These are phyloP conservation scores for Scatophagus argus DNA, from an alignment of 2,113 vertebrate species.

Conservation along the genomic window DNA sequence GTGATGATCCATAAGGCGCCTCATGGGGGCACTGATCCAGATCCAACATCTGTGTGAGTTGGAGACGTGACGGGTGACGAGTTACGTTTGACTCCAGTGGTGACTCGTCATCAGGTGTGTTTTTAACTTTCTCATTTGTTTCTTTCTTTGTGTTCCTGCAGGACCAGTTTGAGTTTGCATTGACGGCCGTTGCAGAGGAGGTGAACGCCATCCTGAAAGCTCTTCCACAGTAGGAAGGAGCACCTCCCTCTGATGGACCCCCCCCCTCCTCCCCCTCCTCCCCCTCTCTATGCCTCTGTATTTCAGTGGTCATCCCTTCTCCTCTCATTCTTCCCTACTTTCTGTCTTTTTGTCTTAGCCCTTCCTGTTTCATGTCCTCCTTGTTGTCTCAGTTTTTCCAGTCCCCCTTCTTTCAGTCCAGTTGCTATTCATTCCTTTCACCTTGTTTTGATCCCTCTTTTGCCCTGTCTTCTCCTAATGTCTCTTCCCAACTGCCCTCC, in stretches of 20 bases:
- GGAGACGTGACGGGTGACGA: too few species aligned
- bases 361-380: too few species aligned
- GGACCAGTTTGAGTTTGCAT: slow-evolving; percentile 83
- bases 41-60: too few species aligned
- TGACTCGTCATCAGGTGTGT: background rate
- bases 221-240: slow-evolving; percentile 75
- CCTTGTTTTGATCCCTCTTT: background rate
- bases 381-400: background rate
- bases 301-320: background rate
- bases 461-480: background rate
- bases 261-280: slow-evolving; percentile 13
- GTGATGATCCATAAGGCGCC: too few species aligned
- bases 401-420: background rate
- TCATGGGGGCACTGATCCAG: too few species aligned
- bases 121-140: background rate
- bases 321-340: background rate
- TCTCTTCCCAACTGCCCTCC: too few species aligned
- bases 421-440: too few species aligned
- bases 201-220: slow-evolving; percentile 81
- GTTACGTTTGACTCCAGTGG: too few species aligned
- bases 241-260: background rate
- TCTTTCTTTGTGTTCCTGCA: slow-evolving; percentile 34
- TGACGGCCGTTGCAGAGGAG: slow-evolving; percentile 82
- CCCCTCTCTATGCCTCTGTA: background rate
- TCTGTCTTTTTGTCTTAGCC: too few species aligned